Evolutionary conservation across 2,888 invertebrate genomes (phyloP), one percentile per base, ranked within the genome.

Genomic region (Choristoneura rosaceana): DNA sequence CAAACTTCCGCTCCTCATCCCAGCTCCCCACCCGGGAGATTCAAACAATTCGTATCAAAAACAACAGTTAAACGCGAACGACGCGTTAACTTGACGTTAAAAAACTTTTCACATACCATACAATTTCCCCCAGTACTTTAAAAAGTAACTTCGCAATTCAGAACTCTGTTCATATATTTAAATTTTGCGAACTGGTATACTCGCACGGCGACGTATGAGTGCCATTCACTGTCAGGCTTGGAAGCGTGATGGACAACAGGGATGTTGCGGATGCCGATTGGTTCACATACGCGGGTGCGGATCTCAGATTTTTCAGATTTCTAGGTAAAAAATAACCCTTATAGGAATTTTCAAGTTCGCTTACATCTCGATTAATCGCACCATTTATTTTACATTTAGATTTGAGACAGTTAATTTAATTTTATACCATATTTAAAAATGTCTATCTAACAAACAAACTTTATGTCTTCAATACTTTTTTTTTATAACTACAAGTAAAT

Each of bases 31-130:
- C 41, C 25, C 10, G 34, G 50, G 25, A 62, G 38, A 52, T 52
- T 33, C 15, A 62, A 71, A 71, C 68, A 71, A 71, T 68, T 63
- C 63, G 58, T 68, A 68, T 71, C 62, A 68, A 62, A 71, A 71
- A 71, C 63, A 68, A 71, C 68, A 68, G 67, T 71, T 50, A 67
- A 60, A 66, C 65, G 25, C 52, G 45, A 45, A 45, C 60, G 60
- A 64, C 65, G 65, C 70, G 47, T 66, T 25, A 68, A 68, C 71
- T 58, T 59, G 50, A 10, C 25, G 61, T 67, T 43, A 66, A 71
- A 65, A 64, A 68, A 73, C 63, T 73, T 73, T 73, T 62, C 62
- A 0, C 71, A 68, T 71, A 71, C 58, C 50, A 25, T 70, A 47
- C 33, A 58, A 69, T 69, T 63, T 33, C 55, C 60, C 7, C 4